phyloP scores from a whole-genome alignment of 2,888 invertebrate species.

The Trichacis sp. region DNA sequence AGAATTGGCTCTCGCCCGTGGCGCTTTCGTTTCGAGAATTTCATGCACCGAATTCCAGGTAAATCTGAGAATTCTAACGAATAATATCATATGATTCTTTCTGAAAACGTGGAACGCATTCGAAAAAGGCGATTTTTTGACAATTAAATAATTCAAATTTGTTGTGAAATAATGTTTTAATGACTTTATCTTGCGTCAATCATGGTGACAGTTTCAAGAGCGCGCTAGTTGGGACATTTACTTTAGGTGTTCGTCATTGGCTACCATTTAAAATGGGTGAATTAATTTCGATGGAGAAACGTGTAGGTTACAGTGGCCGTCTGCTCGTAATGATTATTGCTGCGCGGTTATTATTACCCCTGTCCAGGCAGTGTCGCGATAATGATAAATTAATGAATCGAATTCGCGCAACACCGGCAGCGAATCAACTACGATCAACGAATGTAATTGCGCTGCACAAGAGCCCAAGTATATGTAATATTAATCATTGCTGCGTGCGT shows the following conservation, averaged over 20 bases:
- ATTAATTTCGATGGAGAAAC: conserved; percentile 32
- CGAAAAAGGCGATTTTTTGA: no score
- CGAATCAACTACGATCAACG: conserved; percentile 39
- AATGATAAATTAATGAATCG: conserved; percentile 44
- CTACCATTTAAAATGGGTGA: conserved; percentile 40
- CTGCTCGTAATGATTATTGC: conserved; percentile 42
- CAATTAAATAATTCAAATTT: no score
- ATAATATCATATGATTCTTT: no score
- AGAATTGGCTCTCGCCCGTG: no score
- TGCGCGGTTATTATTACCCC: conserved; percentile 42
- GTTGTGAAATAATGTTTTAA: no score
- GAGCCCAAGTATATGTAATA: conserved; percentile 30
- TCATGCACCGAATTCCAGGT: no score
- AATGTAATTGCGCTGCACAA: conserved; percentile 31
- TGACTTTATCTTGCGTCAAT: no score
- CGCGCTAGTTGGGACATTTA: no score
- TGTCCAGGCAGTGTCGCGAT: conserved; percentile 42
- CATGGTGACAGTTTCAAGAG: no score
- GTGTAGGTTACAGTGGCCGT: conserved; percentile 36
- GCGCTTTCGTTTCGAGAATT: no score
- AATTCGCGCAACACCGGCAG: conserved; percentile 23
- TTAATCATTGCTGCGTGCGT: conserved; percentile 22
- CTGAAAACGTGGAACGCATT: no score
- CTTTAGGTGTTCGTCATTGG: conserved; percentile 35
- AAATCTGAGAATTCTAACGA: no score